Conservation (phyloP, 2,797 vertebrate genomes). For the Neosilurus mollespiculum region DNA sequence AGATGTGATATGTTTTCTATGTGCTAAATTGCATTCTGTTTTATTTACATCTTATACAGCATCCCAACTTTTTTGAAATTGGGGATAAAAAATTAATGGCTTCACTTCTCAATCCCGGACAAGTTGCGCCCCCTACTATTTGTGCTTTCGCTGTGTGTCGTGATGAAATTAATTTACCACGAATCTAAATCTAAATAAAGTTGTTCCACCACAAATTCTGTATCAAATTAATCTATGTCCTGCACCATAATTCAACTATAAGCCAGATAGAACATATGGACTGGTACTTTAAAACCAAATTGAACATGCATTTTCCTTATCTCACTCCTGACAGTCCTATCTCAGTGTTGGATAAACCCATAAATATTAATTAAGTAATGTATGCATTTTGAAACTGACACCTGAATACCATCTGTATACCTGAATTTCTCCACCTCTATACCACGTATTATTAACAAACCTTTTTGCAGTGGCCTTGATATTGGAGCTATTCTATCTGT, state of each 20-base stretch:
- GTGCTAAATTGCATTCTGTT: too few relatives aligned
- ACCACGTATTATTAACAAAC: neutral
- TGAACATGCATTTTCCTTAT: conserved; percentile 33
- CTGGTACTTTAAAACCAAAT: conserved; percentile 7
- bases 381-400: neutral
- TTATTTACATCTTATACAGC: too few relatives aligned
- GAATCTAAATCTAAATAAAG: conserved; percentile 3
- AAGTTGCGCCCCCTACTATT: neutral
- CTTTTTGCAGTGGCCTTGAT: neutral
- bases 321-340: conserved; percentile 2
- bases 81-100: too few relatives aligned
- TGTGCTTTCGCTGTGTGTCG: neutral
- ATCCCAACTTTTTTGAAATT: too few relatives aligned
- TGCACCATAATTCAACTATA: neutral
- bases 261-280: neutral
- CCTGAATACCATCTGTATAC: neutral
- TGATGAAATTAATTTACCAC: neutral
- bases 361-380: conserved; percentile 19
- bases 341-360: conserved; percentile 4
- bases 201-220: neutral
- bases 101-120: neutral
- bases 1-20: too few relatives aligned
- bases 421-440: neutral
- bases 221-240: neutral
- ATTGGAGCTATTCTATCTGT: neutral